Conservation (phyloP, 2,888 invertebrate genomes). For the Eumerus sabulonum region DNA sequence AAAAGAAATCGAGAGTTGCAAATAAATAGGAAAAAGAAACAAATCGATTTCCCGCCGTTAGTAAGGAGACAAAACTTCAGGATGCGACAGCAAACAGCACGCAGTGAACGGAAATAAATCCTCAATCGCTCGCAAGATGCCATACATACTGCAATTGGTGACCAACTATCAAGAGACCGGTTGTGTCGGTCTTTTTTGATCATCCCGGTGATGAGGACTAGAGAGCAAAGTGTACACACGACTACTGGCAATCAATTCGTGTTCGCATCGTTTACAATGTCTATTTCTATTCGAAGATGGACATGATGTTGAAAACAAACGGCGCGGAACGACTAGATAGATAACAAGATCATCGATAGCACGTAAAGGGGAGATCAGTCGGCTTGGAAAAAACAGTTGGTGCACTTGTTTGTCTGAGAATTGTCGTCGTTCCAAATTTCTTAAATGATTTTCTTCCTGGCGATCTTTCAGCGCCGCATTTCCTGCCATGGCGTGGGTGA, state of each 20-base stretch:
- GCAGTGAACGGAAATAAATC: conserved; percentile 52
- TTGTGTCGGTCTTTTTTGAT: conserved; percentile 46
- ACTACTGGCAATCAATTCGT: conserved; percentile 25
- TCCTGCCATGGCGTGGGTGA: no score
- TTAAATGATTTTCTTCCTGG: conserved; percentile 16
- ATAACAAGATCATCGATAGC: conserved; percentile 23
- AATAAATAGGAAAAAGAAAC: conserved; percentile 41
- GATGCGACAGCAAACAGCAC: conserved; percentile 26
- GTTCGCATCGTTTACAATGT: conserved; percentile 26
- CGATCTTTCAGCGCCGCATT: conserved; percentile 3
- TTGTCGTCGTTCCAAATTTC: not conserved
- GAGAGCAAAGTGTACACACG: not conserved
- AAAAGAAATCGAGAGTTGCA: conserved; percentile 54
- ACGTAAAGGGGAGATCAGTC: conserved; percentile 9
- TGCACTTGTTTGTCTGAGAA: conserved; percentile 42
- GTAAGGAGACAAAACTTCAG: conserved; percentile 13
- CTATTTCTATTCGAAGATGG: conserved; percentile 47
- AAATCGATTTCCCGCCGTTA: not conserved
- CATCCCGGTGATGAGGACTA: not conserved
- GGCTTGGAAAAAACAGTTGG: conserved; percentile 23
- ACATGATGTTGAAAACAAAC: conserved; percentile 24
- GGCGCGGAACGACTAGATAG: conserved; percentile 29
- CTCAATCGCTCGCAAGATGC: not conserved
- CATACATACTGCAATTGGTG: conserved; percentile 22
- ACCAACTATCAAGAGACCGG: conserved; percentile 50